Percentiles rank a stretch among this genome's conserved stretches.
These are phyloP conservation scores for Bubo scandiacus DNA, from an alignment of 2,113 vertebrate species.

Conservation along the genomic window DNA sequence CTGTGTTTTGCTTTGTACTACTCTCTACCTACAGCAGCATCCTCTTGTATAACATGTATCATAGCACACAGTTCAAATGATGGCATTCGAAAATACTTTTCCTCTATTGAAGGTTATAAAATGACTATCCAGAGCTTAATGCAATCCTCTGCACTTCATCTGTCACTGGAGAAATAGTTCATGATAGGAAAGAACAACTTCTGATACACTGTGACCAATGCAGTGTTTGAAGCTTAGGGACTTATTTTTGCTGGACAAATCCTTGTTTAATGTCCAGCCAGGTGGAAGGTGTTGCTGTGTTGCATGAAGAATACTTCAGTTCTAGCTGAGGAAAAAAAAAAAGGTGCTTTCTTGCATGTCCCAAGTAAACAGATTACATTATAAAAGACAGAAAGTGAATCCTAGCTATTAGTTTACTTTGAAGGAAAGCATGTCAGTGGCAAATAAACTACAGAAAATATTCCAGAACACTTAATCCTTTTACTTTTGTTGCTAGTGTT, in stretches of 20 bases:
- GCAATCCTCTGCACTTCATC: background rate
- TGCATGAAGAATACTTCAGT: background rate
- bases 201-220: background rate
- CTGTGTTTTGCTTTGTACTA: background rate
- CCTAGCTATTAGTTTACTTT: background rate
- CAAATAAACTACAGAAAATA: background rate
- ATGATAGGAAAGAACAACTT: background rate
- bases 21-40: constrained; percentile 1
- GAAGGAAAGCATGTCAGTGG: background rate
- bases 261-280: background rate
- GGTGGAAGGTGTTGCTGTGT: background rate
- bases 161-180: background rate
- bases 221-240: background rate
- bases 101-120: background rate
- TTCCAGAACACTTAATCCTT: background rate
- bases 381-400: background rate
- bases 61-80: background rate
- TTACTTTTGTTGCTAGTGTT: background rate
- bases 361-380: background rate
- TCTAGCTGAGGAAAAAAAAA: background rate
- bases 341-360: background rate
- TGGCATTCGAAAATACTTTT: background rate
- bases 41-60: background rate
- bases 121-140: background rate
- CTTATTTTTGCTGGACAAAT: background rate